Conservation (phyloP, 2,113 vertebrate genomes). For the Junco hyemalis region DNA sequence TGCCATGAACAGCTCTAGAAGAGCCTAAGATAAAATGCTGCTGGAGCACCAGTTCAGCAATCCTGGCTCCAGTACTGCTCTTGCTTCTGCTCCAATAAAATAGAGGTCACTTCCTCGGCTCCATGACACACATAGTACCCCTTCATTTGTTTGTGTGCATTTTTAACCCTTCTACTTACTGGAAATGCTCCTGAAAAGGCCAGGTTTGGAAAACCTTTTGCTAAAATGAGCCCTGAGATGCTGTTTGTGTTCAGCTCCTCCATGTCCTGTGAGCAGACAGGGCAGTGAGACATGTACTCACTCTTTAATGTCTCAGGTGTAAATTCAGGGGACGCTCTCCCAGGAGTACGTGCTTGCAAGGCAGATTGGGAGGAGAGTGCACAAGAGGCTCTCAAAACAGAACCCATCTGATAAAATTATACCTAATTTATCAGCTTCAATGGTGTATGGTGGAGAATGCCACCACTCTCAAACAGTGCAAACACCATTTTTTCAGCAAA, state of each 20-base stretch:
- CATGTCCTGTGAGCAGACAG: neutral
- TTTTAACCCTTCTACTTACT: neutral
- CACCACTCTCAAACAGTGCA: neutral
- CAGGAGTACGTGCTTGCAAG: neutral
- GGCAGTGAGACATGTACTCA: neutral
- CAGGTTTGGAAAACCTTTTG: neutral
- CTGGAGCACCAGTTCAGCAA: neutral
- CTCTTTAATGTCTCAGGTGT: neutral
- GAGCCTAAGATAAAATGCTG: neutral
- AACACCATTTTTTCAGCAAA: neutral
- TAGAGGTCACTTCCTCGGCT: neutral
- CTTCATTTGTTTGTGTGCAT: neutral
- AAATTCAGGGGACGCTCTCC: neutral
- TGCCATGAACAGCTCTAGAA: neutral
- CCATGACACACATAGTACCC: fast-evolving
- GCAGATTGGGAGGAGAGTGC: neutral
- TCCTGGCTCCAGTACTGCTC: neutral
- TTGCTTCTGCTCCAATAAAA: neutral
- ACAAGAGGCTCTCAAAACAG: neutral
- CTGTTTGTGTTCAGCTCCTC: neutral
- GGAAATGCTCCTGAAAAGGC: neutral
- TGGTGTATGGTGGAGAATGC: neutral
- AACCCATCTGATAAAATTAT: neutral
- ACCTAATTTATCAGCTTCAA: neutral
- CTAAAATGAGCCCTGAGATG: neutral